Evolutionary conservation across 2,113 vertebrate species (phyloP), one percentile per base, ranked within the genome.

Genomic region (Heteronetta atricapilla): DNA sequence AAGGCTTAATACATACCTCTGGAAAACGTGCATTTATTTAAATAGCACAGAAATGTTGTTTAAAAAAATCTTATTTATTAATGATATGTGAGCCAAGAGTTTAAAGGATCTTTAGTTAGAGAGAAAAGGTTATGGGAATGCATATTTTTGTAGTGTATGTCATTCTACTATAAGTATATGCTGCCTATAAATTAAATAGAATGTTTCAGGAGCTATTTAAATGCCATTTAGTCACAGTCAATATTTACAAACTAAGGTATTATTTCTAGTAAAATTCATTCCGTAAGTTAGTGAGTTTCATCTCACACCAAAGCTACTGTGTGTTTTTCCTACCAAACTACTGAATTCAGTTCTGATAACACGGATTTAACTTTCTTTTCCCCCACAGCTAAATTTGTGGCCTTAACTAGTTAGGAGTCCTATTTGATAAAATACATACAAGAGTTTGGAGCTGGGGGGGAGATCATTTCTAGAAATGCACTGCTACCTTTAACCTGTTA

Each of bases 271-370:
- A 69, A 4, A 31, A 16, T 4, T 66, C 4, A 12, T 29, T 13
- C 20, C 46, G 14, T 13, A 25, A n/a, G 8, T 50, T 0, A 14
- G 42, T 0, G 26, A 5, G n/a, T 83, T 82, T 26, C 10, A 0
- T 56, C 48, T 3, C 3, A 38, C 6, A 33, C 1, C 62, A 2
- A 59, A 36, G 48, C 4, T 23, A 8, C 75, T 5, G 18, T 1
- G 31, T 13, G 48, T 16, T 59, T 79, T n/a, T n/a, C 44, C 53
- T 2, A 15, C 1, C 6, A 63, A 13, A 44, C 22, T 9, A 64
- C 25, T 34, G 21, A 70, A 31, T 58, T 80, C 4, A 0, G 34
- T 40, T 59, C 76, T 50, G 44, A 28, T 34, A 34, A 34, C 33
- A 68, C 29, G 23, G 38, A 68, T 62, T 34, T 31, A 23, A 62